phyloP scores from a whole-genome alignment of 2,797 vertebrate species.

The Melanitta fusca region DNA sequence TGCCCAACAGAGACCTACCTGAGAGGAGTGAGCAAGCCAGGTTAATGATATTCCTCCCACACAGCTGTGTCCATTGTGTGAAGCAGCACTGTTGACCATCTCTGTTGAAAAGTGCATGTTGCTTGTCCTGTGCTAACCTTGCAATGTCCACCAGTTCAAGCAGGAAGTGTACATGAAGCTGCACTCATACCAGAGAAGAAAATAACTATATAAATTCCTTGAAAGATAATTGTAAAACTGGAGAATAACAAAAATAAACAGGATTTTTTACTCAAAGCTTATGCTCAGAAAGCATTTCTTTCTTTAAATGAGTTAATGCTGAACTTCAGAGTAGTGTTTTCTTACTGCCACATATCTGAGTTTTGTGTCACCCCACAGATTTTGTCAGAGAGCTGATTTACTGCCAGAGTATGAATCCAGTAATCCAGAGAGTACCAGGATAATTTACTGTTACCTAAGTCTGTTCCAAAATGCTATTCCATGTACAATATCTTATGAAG shows the following conservation, averaged over 20 bases:
- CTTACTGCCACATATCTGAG: background rate
- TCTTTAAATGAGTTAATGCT: background rate
- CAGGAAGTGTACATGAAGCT: background rate
- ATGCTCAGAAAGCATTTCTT: background rate
- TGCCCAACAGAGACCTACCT: background rate
- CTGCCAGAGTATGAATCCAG: background rate
- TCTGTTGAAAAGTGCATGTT: background rate
- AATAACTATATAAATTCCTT: background rate
- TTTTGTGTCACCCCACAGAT: constrained; percentile 13
- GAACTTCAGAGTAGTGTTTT: background rate
- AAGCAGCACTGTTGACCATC: background rate
- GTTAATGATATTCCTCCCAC: background rate
- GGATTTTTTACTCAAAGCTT: background rate
- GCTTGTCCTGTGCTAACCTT: background rate
- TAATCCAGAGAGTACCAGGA: background rate
- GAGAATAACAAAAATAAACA: background rate
- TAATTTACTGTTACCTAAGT: background rate
- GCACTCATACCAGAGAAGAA: background rate
- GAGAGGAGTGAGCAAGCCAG: rapidly evolving
- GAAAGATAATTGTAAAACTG: background rate
- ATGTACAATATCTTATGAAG: background rate
- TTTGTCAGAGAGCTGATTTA: background rate
- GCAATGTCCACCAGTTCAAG: background rate
- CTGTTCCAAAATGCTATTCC: background rate
- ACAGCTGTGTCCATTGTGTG: background rate